These are phyloP conservation scores for Laterallus jamaicensis DNA, from an alignment of 2,113 vertebrate genomes.

Conservation along the genomic window DNA sequence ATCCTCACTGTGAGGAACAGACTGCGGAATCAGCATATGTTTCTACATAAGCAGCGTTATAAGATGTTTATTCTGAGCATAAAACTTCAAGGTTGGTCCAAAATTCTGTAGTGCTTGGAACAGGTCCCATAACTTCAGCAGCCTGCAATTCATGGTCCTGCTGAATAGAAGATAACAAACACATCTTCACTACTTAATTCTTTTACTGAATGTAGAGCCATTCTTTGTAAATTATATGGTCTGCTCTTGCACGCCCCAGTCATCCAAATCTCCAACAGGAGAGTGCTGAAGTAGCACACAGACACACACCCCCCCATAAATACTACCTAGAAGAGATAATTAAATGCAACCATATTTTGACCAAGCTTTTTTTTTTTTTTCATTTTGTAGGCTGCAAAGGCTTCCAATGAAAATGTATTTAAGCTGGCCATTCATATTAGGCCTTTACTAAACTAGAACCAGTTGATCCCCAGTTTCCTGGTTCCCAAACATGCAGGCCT, in stretches of 20 bases:
- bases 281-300: not conserved
- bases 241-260: not conserved
- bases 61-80: slow-evolving; percentile 29
- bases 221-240: not conserved
- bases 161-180: not conserved
- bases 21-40: slow-evolving; percentile 25
- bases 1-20: not conserved
- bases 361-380: not conserved
- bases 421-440: not conserved
- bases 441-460: not conserved
- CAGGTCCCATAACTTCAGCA: not conserved
- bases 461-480: not conserved
- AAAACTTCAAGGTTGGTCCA: not conserved
- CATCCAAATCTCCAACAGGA: not conserved
- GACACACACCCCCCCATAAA: not conserved
- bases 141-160: not conserved
- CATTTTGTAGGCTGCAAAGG: not conserved
- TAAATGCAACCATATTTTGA: not conserved
- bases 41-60: not conserved
- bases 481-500: not conserved
- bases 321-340: not conserved
- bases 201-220: not conserved
- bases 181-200: not conserved
- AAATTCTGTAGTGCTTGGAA: slow-evolving; percentile 19
- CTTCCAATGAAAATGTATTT: not conserved